Evolutionary conservation across 2,888 invertebrate genomes (phyloP).

Genomic region (Ellobium chinense): DNA sequence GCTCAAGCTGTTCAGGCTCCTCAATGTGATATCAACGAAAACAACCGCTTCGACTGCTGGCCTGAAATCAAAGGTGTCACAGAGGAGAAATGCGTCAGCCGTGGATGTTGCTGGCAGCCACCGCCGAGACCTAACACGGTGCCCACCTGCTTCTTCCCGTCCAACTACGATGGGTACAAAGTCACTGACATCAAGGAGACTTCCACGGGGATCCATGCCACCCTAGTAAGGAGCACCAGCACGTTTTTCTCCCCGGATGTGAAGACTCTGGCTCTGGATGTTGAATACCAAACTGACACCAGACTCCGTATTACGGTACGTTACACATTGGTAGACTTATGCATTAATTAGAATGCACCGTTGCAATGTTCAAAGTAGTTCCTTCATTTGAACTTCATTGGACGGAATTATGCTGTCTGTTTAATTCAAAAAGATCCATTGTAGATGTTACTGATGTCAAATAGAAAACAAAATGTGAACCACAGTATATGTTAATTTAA

Average conservation of each 20-base stretch:
- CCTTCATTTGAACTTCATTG: too few species aligned
- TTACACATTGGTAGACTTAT: too few species aligned
- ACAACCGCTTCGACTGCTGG: conserved; percentile 52
- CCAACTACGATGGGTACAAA: conserved; percentile 40
- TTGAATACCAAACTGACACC: conserved; percentile 31
- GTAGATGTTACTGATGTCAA: too few species aligned
- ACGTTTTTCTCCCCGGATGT: conserved; percentile 29
- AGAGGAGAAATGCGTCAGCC: conserved; percentile 37
- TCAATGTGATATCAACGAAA: conserved; percentile 28
- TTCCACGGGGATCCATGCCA: conserved; percentile 20
- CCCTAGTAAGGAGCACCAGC: conserved; percentile 13
- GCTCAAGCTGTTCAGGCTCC: background rate
- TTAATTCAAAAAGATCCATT: too few species aligned
- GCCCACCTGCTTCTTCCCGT: conserved; percentile 51
- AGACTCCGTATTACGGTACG: conserved; percentile 36
- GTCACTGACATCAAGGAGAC: conserved; percentile 20
- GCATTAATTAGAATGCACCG: too few species aligned
- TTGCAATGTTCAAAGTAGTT: too few species aligned
- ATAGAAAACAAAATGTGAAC: too few species aligned
- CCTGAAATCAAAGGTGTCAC: conserved; percentile 44
- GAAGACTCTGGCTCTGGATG: conserved; percentile 21
- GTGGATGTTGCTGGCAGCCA: conserved; percentile 51
- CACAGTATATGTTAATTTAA: too few species aligned
- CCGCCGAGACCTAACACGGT: conserved; percentile 3
- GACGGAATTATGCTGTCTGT: too few species aligned